These are phyloP conservation scores for Psophia crepitans DNA, from an alignment of 2,113 vertebrate genomes.

Conservation along the genomic window DNA sequence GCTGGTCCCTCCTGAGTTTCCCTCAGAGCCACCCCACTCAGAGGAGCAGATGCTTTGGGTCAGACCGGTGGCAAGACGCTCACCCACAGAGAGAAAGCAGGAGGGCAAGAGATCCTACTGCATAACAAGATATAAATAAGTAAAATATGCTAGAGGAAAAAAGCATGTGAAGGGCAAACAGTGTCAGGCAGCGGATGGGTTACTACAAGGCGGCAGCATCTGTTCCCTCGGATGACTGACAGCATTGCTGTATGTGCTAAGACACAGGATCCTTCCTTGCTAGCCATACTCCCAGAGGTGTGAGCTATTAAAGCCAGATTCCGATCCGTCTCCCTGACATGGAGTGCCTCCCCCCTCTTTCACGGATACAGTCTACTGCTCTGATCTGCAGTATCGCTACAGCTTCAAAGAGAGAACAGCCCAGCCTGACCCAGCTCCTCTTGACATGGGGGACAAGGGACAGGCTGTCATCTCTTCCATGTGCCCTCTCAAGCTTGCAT, in stretches of 20 bases:
- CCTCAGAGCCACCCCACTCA: not conserved
- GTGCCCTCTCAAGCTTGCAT: not conserved
- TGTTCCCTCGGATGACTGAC: constrained; percentile 38
- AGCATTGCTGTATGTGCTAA: not conserved
- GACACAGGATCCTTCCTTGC: not conserved
- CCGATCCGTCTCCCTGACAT: not conserved
- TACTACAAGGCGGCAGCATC: constrained; percentile 6
- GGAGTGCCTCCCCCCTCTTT: not conserved
- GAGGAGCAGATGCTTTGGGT: constrained; percentile 27
- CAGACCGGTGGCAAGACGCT: not conserved
- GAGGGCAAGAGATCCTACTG: not conserved
- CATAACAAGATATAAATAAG: constrained; percentile 9
- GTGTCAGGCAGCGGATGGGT: not conserved
- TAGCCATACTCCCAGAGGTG: not conserved
- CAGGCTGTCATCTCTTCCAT: not conserved
- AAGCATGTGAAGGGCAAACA: constrained; percentile 13
- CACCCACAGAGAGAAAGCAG: not conserved
- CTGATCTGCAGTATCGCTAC: not conserved
- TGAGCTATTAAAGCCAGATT: not conserved
- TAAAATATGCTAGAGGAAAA: constrained; percentile 40
- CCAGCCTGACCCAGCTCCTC: not conserved
- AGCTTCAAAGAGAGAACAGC: not conserved
- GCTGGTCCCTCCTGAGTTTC: not conserved
- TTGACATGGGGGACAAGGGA: not conserved
- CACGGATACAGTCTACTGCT: not conserved